phyloP scores from a whole-genome alignment of 2,113 vertebrate species.

The Bos javanicus region DNA sequence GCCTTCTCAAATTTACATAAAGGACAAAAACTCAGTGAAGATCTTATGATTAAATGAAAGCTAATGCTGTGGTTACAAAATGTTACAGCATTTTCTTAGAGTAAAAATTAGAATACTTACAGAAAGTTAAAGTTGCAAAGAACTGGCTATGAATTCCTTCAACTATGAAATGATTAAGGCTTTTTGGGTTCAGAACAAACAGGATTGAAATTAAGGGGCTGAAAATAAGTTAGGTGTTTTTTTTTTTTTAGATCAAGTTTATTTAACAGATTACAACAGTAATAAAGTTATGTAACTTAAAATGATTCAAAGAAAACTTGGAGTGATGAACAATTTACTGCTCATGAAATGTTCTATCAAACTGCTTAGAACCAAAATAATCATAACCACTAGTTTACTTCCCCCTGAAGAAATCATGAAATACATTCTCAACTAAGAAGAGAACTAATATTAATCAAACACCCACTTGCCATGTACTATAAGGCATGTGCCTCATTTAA shows the following conservation, averaged over 20 bases:
- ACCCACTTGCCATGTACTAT: background rate
- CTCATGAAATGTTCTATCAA: background rate
- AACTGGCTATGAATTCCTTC: constrained; percentile 8
- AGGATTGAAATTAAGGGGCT: background rate
- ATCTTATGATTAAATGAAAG: constrained; percentile 67
- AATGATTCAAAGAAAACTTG: constrained; percentile 41
- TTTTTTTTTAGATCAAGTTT: background rate
- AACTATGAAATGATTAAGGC: background rate
- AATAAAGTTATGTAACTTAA: constrained; percentile 9
- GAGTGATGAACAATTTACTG: constrained; percentile 18
- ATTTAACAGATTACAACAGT: background rate
- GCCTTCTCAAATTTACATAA: constrained; percentile 52
- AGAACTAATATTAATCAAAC: constrained; percentile 24
- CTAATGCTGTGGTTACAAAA: constrained; percentile 47
- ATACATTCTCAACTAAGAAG: background rate
- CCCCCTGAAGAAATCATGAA: background rate
- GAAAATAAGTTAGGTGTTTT: background rate
- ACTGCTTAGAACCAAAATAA: constrained; percentile 2
- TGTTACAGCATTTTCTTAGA: constrained; percentile 30
- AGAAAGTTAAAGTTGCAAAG: constrained; percentile 23
- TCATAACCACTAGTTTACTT: background rate
- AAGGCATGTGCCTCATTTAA: background rate
- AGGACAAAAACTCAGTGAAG: constrained; percentile 54
- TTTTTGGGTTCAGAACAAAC: constrained; percentile 29
- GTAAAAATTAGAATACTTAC: constrained; percentile 29